Evolutionary conservation across 35 echinoderm and acorn worm genomes (phyloP), one percentile per base, ranked within the genome.

Genomic region (Lytechinus pictus): DNA sequence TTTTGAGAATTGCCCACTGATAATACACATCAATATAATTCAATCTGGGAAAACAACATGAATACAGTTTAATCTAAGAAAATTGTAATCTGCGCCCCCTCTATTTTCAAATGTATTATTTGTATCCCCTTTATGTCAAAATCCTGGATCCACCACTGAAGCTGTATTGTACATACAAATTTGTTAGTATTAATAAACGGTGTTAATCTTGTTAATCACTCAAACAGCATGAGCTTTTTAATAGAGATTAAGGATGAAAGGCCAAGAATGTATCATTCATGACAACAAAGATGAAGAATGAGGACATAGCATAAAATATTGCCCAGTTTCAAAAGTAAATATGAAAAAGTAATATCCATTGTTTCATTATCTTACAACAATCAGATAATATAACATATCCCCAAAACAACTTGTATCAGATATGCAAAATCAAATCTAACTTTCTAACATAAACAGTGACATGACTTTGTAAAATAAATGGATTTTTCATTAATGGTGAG

Each of bases 161-260:
- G 33, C 33, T 44, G n/a, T n/a, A 44, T 44, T 44, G 86, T 52
- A 88, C 86, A 88, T 88, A 52, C n/a, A 79, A 4, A 90, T 54
- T 93, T 93, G 92, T 93, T 93, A 93, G 92, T 93, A n/a, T n/a
- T n/a, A 57, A 55, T 57, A 24, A 13, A 57, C 5, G 5, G 13
- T 44, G 92, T 93, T 93, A 93, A 57, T 54, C 92, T 54, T 12
- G 92, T 93, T 93, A 93, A 57, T 54, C 92, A 93, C 92, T 55
- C 52, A 93, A 27, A 93, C 92, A 93, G 54, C 27, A 93, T 93
- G 92, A 93, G 54, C 55, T 93, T 93, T 58, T 44, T 44, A 92
- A n/a, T 92, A 24, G 92, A 9, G 54, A 57, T 93, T 93, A 93
- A 27, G 28, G 54, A 93, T 93, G 92, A 93, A 79, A 79, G 66